Percentiles rank a stretch among this genome's conserved stretches.
These are phyloP conservation scores for Sardinella longiceps DNA, from an alignment of 2,797 vertebrate genomes.

Conservation along the genomic window DNA sequence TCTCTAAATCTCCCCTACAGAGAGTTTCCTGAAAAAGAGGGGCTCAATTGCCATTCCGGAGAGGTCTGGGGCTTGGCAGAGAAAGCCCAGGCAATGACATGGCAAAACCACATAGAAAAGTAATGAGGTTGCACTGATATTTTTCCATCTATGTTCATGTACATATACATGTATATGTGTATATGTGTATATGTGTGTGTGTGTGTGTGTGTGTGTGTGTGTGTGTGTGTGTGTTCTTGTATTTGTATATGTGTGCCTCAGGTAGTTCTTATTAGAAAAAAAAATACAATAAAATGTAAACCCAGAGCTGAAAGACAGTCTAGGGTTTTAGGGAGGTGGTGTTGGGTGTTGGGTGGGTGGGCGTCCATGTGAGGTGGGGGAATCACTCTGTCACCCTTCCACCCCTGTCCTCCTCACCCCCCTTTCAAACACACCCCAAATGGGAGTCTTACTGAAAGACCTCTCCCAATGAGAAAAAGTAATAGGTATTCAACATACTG, in stretches of 20 bases:
- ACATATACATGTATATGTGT: slow-evolving; percentile 38
- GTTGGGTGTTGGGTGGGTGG: not conserved
- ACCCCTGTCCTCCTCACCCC: not conserved
- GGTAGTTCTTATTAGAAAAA: not conserved
- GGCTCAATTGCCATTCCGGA: slow-evolving; percentile 70
- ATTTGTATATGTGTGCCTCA: not conserved
- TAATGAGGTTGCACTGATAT: slow-evolving; percentile 51
- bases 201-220: slow-evolving; percentile 38
- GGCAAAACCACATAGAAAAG: slow-evolving; percentile 49
- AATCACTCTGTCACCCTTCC: not conserved
- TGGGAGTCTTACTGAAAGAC: not conserved
- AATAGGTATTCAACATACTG: not conserved
- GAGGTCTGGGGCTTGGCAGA: slow-evolving; percentile 53
- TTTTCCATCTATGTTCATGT: slow-evolving; percentile 7
- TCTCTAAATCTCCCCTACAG: slow-evolving; percentile 38
- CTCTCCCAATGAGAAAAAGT: not conserved
- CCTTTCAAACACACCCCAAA: not conserved
- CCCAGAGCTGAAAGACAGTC: not conserved
- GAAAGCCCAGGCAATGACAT: slow-evolving; percentile 63
- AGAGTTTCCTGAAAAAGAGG: slow-evolving; percentile 60
- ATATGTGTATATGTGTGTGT: slow-evolving; percentile 37
- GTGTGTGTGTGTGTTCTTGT: slow-evolving; percentile 44
- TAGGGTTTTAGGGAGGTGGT: not conserved
- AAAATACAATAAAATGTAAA: not conserved
- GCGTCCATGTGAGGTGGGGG: not conserved